A percentile compares a stretch with the other conserved stretches of the same genome.
Evolutionary conservation across 2,888 invertebrate genomes (phyloP).

Genomic region (Thereva nobilitata): DNA sequence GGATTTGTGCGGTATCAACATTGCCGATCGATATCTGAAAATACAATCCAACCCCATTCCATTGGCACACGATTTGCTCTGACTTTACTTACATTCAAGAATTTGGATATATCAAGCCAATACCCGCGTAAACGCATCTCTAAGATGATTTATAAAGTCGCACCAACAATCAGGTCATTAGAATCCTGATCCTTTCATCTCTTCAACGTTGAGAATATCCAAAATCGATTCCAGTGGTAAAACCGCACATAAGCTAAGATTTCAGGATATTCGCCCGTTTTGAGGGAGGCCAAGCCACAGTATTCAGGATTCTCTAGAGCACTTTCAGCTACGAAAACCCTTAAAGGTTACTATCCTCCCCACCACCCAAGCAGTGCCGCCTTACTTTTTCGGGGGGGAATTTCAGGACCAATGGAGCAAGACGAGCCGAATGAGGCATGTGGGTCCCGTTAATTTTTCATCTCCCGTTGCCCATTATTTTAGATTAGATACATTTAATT

Average conservation of each 20-base stretch:
- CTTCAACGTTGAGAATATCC: conserved; percentile 11
- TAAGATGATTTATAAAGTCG: background rate
- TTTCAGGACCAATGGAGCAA: conserved; percentile 8
- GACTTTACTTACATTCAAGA: too few species aligned
- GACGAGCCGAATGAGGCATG: conserved; percentile 22
- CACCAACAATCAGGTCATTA: conserved; percentile 16
- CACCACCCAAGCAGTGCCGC: background rate
- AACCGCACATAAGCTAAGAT: conserved; percentile 8
- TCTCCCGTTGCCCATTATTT: conserved; percentile 28
- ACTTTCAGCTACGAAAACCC: conserved; percentile 6
- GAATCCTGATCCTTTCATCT: conserved; percentile 25
- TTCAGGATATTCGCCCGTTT: conserved; percentile 11
- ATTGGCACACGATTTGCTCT: too few species aligned
- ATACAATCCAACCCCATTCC: too few species aligned
- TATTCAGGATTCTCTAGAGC: conserved; percentile 5
- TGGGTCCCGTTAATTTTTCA: conserved; percentile 30
- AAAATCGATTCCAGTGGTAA: conserved; percentile 26
- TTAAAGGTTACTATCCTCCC: conserved; percentile 10
- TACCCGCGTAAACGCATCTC: too few species aligned
- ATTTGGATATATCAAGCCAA: too few species aligned
- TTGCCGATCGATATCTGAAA: too few species aligned
- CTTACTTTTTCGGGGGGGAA: background rate
- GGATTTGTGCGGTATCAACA: too few species aligned
- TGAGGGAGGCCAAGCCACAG: background rate
- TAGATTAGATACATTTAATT: conserved; percentile 29